Evolutionary conservation across 2,113 vertebrate species (phyloP).

Genomic region (Sapajus apella): DNA sequence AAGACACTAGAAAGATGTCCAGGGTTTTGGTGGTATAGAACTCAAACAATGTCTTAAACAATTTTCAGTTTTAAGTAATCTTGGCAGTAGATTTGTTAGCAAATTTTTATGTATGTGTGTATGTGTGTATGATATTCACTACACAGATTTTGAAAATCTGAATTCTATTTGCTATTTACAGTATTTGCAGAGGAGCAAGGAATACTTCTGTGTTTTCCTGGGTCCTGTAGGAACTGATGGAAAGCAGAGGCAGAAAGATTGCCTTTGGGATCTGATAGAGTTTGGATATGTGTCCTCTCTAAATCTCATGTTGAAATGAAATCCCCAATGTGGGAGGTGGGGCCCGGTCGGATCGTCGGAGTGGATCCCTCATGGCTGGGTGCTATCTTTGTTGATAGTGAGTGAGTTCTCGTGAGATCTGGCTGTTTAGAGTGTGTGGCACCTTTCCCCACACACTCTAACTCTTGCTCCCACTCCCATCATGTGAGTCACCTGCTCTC

Average conservation of each 20-base stretch:
- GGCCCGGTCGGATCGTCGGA: no score
- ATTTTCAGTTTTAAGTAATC: neutral
- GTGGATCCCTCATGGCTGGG: no score
- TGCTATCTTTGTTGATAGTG: no score
- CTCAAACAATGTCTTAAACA: neutral
- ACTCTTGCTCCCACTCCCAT: no score
- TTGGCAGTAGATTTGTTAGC: neutral
- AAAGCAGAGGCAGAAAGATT: neutral
- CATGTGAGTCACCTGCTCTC: no score
- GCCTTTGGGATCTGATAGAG: neutral
- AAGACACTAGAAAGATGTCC: neutral
- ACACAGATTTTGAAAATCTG: neutral
- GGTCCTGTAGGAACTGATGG: neutral
- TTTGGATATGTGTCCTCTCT: no score
- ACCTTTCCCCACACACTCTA: no score
- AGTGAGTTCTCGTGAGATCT: no score
- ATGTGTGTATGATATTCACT: neutral
- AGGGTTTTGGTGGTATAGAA: neutral
- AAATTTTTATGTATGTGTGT: neutral
- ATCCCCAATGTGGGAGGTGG: no score
- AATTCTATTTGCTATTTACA: neutral
- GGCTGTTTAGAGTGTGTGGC: no score
- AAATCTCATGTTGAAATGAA: no score
- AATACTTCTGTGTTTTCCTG: neutral
- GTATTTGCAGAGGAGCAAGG: neutral